Evolutionary conservation across 2,797 vertebrate genomes (phyloP).

Genomic region (Petrocephalus sullivani): DNA sequence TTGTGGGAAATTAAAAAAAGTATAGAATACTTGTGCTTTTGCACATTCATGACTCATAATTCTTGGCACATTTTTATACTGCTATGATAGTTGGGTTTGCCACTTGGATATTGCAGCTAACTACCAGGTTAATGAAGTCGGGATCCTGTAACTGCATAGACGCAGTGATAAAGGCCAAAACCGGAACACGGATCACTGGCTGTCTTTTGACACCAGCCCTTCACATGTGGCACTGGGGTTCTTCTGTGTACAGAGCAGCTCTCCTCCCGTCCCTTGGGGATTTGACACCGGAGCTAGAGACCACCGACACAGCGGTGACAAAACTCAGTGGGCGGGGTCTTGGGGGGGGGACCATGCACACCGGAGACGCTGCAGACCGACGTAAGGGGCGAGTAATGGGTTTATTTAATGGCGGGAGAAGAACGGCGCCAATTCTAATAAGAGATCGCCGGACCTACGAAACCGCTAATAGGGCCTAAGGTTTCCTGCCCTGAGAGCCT

Average conservation of each 20-base stretch:
- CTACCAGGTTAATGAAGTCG: neutral
- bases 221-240: neutral
- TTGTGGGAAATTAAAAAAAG: neutral
- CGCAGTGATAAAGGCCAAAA: neutral
- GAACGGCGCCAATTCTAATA: conserved; percentile 45
- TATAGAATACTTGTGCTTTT: neutral
- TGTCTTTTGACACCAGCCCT: neutral
- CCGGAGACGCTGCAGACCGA: neutral
- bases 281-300: conserved; percentile 5
- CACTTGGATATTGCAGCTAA: neutral
- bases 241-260: neutral
- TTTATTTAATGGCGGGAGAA: conserved; percentile 6
- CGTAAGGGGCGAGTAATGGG: conserved; percentile 16
- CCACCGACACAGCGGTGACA: neutral
- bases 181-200: neutral
- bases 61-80: neutral
- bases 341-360: neutral
- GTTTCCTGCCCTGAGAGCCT: conserved; percentile 47
- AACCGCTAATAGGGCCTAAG: conserved; percentile 53
- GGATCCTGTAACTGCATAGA: neutral
- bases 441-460: conserved; percentile 41
- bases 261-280: neutral
- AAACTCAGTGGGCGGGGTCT: neutral
- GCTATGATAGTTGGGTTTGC: neutral
- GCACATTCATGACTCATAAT: neutral